Evolutionary conservation across 2,113 vertebrate genomes (phyloP).

Genomic region (Periophthalmodon schlosseri): DNA sequence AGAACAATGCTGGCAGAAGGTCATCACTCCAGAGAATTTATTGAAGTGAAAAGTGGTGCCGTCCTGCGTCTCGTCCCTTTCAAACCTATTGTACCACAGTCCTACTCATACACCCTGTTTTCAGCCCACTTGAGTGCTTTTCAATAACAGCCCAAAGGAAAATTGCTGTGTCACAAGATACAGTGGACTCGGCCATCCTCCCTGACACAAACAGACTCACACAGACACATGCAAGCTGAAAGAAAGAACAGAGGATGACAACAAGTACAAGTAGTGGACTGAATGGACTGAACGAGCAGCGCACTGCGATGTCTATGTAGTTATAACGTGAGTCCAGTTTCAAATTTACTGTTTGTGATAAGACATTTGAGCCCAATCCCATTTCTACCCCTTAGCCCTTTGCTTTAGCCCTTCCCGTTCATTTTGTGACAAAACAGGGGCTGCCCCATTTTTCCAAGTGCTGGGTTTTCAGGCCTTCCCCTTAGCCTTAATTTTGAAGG

Average conservation of each 20-base stretch:
- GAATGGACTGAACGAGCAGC: neutral
- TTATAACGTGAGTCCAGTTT: neutral
- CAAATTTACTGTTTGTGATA: neutral
- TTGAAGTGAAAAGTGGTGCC: constrained; percentile 33
- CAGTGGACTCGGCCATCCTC: constrained; percentile 9
- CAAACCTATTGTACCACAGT: constrained; percentile 18
- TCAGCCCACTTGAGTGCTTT: constrained; percentile 34
- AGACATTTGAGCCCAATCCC: neutral
- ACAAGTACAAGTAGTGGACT: no score
- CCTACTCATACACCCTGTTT: constrained; percentile 10
- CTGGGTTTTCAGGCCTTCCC: no score
- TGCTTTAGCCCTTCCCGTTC: no score
- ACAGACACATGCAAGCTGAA: neutral
- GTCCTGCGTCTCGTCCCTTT: constrained; percentile 13
- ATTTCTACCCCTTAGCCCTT: no score
- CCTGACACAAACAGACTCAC: constrained; percentile 11
- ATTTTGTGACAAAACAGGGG: no score
- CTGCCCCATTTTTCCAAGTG: no score
- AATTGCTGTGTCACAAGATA: constrained; percentile 35
- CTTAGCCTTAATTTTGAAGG: no score
- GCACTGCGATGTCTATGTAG: neutral
- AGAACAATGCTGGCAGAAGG: constrained; percentile 7
- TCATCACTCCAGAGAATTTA: constrained; percentile 3
- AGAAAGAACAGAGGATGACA: neutral
- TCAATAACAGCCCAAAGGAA: constrained; percentile 28